Evolutionary conservation across 2,113 vertebrate genomes (phyloP).

Genomic region (Alouatta palliata): DNA sequence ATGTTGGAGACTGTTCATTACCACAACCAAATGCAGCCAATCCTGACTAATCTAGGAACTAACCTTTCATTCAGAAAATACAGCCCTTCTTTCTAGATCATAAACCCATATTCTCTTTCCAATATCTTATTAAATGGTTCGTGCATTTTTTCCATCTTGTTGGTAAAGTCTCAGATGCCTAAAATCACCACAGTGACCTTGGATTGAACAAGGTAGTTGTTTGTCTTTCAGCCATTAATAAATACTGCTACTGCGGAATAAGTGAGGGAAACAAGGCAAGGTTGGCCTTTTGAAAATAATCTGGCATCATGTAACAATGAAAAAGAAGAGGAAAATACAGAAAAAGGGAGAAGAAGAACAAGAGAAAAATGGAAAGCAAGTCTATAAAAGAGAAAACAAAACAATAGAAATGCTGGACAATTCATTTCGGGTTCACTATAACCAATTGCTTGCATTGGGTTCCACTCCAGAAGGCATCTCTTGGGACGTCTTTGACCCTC

Average conservation of each 20-base stretch:
- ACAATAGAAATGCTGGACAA: neutral
- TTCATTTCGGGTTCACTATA: neutral
- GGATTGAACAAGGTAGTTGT: neutral
- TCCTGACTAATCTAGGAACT: constrained; percentile 43
- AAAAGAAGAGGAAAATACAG: neutral
- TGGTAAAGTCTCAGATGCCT: neutral
- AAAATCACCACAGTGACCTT: constrained; percentile 29
- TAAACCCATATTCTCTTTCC: constrained; percentile 50
- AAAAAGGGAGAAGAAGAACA: neutral
- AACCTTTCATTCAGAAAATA: constrained; percentile 54
- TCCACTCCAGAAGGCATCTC: neutral
- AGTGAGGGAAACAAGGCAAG: neutral
- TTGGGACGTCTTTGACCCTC: neutral
- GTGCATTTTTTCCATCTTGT: neutral
- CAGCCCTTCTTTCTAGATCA: neutral
- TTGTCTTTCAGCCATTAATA: neutral
- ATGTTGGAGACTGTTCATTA: constrained; percentile 36
- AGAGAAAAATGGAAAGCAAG: neutral
- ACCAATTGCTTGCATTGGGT: neutral
- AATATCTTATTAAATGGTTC: constrained; percentile 11
- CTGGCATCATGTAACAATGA: neutral
- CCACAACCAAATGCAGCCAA: constrained; percentile 26
- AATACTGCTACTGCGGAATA: neutral
- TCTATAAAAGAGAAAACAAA: neutral
- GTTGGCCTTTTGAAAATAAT: neutral